Percentiles rank a stretch among this genome's conserved stretches.
These are phyloP conservation scores for Caranx ignobilis DNA, from an alignment of 2,113 vertebrate genomes.

Conservation along the genomic window DNA sequence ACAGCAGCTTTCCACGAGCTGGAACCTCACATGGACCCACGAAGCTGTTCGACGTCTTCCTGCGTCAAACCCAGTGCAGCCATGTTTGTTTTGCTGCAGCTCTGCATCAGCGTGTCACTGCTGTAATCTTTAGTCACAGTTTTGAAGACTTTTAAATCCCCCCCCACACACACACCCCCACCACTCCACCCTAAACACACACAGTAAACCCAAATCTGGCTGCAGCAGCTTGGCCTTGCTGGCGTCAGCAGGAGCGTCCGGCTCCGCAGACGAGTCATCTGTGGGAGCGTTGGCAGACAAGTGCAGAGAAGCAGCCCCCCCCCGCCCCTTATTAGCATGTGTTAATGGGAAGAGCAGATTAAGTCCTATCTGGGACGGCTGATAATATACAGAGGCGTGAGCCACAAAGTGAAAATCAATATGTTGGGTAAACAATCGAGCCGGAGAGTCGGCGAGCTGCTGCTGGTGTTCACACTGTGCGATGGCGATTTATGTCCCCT, in stretches of 20 bases:
- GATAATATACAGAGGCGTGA: conserved; percentile 68
- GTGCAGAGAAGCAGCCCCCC: conserved; percentile 49
- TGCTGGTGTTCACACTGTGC: conserved; percentile 7
- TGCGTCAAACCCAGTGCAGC: neutral
- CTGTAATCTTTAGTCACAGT: conserved; percentile 61
- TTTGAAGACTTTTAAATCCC: conserved; percentile 55
- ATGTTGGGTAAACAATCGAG: conserved; percentile 62
- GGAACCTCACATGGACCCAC: neutral
- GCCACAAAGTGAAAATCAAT: conserved; percentile 59
- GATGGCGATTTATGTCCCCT: conserved; percentile 22
- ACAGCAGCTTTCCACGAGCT: too few species aligned
- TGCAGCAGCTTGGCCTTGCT: conserved; percentile 43
- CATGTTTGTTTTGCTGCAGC: conserved; percentile 20
- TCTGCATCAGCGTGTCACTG: conserved; percentile 47
- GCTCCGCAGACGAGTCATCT: conserved; percentile 5
- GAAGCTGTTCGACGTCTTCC: neutral
- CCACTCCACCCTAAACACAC: conserved; percentile 7
- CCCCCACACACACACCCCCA: neutral
- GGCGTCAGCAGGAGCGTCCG: conserved; percentile 7
- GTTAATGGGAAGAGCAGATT: conserved; percentile 78
- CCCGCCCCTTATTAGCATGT: conserved; percentile 69
- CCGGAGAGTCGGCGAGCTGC: conserved; percentile 20
- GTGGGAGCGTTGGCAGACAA: conserved; percentile 55
- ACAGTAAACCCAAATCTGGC: conserved; percentile 54
- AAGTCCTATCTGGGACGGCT: conserved; percentile 68